phyloP scores from a whole-genome alignment of 2,888 invertebrate species.

The Heteromyza rotundicornis region DNA sequence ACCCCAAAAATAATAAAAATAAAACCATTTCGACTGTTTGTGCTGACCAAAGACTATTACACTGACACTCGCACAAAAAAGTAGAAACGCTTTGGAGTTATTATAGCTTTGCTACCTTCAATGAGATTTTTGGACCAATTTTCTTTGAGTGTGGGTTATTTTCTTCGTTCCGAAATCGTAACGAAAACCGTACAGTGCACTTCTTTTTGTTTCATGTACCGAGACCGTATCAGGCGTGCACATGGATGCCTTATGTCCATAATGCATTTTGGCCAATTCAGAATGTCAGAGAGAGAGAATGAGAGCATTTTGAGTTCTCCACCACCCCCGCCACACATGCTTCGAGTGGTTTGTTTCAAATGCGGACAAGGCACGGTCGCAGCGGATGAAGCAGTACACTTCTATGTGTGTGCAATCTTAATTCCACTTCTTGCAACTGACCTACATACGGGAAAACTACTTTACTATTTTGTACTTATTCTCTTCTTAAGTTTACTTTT shows the following conservation, averaged over 20 bases:
- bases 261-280: neutral
- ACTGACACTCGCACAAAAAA: too few relatives aligned
- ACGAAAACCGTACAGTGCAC: too few relatives aligned
- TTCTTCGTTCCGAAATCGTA: too few relatives aligned
- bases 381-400: neutral
- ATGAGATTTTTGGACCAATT: too few relatives aligned
- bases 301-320: too few relatives aligned
- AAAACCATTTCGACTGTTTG: too few relatives aligned
- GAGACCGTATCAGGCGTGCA: neutral
- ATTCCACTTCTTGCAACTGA: slow-evolving; percentile 5
- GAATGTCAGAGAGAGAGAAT: neutral
- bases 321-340: too few relatives aligned
- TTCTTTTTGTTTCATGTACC: too few relatives aligned
- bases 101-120: too few relatives aligned
- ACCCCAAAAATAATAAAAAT: neutral
- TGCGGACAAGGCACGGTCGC: neutral
- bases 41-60: too few relatives aligned
- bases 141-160: too few relatives aligned
- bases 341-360: neutral
- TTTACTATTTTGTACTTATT: slow-evolving; percentile 8
- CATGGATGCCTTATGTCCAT: neutral
- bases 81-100: too few relatives aligned
- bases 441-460: slow-evolving; percentile 13
- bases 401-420: slow-evolving; percentile 19
- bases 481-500: neutral